phyloP scores from a whole-genome alignment of 2,113 vertebrate genomes.

The Oophaga pumilio region DNA sequence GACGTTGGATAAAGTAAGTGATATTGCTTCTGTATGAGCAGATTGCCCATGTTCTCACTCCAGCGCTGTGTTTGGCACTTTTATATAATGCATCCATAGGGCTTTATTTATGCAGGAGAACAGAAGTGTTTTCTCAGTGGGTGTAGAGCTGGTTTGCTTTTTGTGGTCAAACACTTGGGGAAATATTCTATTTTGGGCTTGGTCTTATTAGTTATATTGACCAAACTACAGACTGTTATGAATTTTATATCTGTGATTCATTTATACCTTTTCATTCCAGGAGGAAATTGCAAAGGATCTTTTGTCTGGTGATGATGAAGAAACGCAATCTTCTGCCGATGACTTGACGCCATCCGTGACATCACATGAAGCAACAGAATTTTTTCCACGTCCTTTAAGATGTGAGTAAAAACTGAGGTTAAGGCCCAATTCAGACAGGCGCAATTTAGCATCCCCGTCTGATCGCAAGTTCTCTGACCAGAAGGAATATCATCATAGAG shows the following conservation, averaged over 20 bases:
- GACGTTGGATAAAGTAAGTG: constrained; percentile 94
- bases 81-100: too few species aligned
- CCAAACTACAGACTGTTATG: background rate
- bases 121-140: too few species aligned
- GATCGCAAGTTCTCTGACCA: too few species aligned
- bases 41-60: too few species aligned
- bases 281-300: constrained; percentile 98
- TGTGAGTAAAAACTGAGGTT: constrained; percentile 76
- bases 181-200: background rate
- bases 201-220: background rate
- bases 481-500: too few species aligned
- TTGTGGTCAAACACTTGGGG: too few species aligned
- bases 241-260: too few species aligned
- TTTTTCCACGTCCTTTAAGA: constrained; percentile 94
- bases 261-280: constrained; percentile 65
- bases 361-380: constrained; percentile 93
- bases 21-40: background rate
- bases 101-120: too few species aligned
- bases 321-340: constrained; percentile 98
- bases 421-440: background rate
- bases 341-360: constrained; percentile 97
- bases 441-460: too few species aligned
- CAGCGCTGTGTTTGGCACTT: too few species aligned
- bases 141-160: too few species aligned
- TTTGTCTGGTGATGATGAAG: constrained; percentile 96